Evolutionary conservation across 2,888 invertebrate genomes (phyloP), one percentile per base, ranked within the genome.

Genomic region (Cephus sareptanus): DNA sequence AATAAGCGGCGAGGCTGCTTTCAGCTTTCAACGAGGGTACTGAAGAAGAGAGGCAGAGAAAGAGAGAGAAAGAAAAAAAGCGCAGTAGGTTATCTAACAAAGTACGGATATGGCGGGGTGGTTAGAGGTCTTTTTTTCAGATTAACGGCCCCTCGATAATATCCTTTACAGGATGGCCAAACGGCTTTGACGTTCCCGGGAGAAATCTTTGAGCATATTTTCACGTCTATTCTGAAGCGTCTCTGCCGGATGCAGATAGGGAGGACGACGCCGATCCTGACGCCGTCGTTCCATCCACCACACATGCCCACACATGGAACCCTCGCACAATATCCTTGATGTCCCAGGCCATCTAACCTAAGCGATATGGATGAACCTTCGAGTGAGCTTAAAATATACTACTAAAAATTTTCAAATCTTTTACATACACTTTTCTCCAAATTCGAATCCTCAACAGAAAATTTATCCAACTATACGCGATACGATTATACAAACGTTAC

Each of bases 191-290:
- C 56, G 23, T 79, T 86, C 87, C 89, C 89, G 83, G 83, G 91
- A 91, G 90, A 90, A 91, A 91, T 91, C 88, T 90, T 87, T 83
- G 85, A 89, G 86, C 88, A 90, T 90, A 90, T 91, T 90, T 91
- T 89, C 88, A 89, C 87, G 90, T 90, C 90, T 88, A 86, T 85
- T 87, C 79, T 82, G 82, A 77, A 79, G 84, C 86, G 89, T 87
- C 88, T 89, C 89, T 89, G 91, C 91, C 91, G 91, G 91, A 91
- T 91, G 90, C 89, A 91, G 91, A 91, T 91, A 91, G 90, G 88
- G 83, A 77, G 80, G 77, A 79, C 83, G 23, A 56, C 56, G 56
- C 56, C 56, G 23, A 56, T 23, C 15, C 56, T 23, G 23, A 56
- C 56, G 56, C 56, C 23, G 23, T 56, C 56, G 79, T 78, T 79